A percentile compares a stretch with the other conserved stretches of the same genome.
These are phyloP conservation scores for Drosophila mimetica DNA, from an alignment of 2,888 invertebrate species.

Conservation along the genomic window DNA sequence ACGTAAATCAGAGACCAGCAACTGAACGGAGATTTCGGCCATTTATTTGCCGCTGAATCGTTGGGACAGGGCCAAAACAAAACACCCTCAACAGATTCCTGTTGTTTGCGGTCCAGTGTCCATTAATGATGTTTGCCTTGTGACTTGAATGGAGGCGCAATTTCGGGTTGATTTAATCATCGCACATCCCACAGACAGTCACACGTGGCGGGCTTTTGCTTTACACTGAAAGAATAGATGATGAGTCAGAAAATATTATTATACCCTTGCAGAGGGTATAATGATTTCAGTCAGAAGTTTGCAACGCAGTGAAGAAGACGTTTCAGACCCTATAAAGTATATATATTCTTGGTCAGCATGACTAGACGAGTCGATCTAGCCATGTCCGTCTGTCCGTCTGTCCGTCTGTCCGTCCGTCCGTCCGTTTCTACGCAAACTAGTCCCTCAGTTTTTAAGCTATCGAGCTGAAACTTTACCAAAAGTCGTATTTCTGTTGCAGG, in stretches of 20 bases:
- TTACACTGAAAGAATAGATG: neutral
- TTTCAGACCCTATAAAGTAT: too few species aligned
- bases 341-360: too few species aligned
- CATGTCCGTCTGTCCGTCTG: too few species aligned
- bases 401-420: too few species aligned
- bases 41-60: slow-evolving; percentile 8
- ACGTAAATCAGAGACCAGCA: slow-evolving; percentile 16
- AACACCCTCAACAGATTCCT: slow-evolving; percentile 1
- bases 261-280: too few species aligned
- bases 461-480: too few species aligned
- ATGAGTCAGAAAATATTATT: neutral
- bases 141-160: slow-evolving; percentile 18
- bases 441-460: too few species aligned
- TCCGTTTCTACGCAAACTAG: too few species aligned
- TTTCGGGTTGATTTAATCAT: slow-evolving; percentile 32
- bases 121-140: slow-evolving; percentile 36
- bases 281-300: too few species aligned
- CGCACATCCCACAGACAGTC: slow-evolving; percentile 6
- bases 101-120: slow-evolving; percentile 25
- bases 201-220: neutral
- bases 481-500: too few species aligned
- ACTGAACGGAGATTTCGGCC: slow-evolving; percentile 13
- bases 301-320: too few species aligned
- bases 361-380: too few species aligned
- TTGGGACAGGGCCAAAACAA: neutral